Evolutionary conservation across 2,888 invertebrate genomes (phyloP).

Genomic region (Panzeria rudis): DNA sequence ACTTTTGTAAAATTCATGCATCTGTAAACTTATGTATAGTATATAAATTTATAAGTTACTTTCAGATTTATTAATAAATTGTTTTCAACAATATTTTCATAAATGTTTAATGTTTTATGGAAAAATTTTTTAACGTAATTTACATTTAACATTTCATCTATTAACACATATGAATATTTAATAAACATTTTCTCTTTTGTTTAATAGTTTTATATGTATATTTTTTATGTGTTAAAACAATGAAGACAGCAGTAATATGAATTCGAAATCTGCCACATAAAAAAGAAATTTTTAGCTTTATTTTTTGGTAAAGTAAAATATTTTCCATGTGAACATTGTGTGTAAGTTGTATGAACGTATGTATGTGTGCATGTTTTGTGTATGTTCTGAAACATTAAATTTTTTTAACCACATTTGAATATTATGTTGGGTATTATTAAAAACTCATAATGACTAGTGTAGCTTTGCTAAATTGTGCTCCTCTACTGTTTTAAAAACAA

Average conservation of each 20-base stretch:
- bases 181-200: conserved; percentile 7
- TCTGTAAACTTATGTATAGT: not conserved
- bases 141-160: conserved; percentile 46
- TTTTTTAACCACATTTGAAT: conserved; percentile 48
- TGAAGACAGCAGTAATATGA: too few relatives aligned
- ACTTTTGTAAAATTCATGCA: too few relatives aligned
- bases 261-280: not conserved
- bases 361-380: too few relatives aligned
- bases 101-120: conserved; percentile 42
- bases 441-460: conserved; percentile 58
- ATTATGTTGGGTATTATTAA: conserved; percentile 47
- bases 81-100: conserved; percentile 2
- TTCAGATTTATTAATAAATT: conserved; percentile 8
- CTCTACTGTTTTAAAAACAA: not conserved
- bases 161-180: conserved; percentile 50
- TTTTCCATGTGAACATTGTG: not conserved
- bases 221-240: conserved; percentile 9
- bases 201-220: not conserved
- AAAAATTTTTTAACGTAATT: conserved; percentile 42
- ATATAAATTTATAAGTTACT: not conserved
- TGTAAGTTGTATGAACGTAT: not conserved
- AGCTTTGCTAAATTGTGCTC: conserved; percentile 7
- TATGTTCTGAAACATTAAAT: too few relatives aligned
- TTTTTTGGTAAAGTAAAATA: too few relatives aligned
- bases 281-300: not conserved